Base-by-base conservation (phyloP, 1,140 invertebrate species). In the Amyelois transitella region DNA sequence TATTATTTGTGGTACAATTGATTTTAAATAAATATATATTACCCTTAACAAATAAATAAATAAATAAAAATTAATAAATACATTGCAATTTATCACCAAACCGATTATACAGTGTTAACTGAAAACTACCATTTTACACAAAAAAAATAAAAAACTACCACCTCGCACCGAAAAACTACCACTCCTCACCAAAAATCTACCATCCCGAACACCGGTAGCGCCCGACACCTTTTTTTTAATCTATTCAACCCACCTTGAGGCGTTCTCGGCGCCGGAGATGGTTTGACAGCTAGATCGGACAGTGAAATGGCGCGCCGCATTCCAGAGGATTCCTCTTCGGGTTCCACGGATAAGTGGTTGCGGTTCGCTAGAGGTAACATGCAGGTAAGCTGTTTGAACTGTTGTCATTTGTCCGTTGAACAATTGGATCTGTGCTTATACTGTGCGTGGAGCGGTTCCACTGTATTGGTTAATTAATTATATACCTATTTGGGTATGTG, bases 281-380 rank as follows among this genome's bases (percentile, higher is more conserved):
- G 88, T 75, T 91, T 80, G 67, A 89, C 75, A 62, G 90, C 77
- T 74, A 90, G 64, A 77, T 88, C 84, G 6, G 86, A 89, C 4
- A 89, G 79, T 0, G 86, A 89, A 60, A 87, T 88, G 43, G 83
- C 88, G 54, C 88, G 77, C 64, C 86, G 58, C 88, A 87, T 82
- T 53, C 84, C 78, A 60, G 73, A 62, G 58, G 66, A 68, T 62
- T 87, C 67, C 63, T 88, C 82, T 62, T 82, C 82, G 14, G 64
- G 70, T 57, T 78, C 80, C 18, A 74, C 71, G 53, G 77, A 76
- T 25, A 73, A 60, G 32, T 77, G 75, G 50, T 66, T 72, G 62
- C 72, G 75, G 21, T 28, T 64, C 47, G 75, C 72, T 81, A 61
- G 18, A 17, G 64, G 62, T 55, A 66, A 48, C 55, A 57, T 57